Percentiles rank a stretch among this genome's conserved stretches.
Evolutionary conservation across 2,113 vertebrate genomes (phyloP).

Genomic region (Madoqua kirkii): DNA sequence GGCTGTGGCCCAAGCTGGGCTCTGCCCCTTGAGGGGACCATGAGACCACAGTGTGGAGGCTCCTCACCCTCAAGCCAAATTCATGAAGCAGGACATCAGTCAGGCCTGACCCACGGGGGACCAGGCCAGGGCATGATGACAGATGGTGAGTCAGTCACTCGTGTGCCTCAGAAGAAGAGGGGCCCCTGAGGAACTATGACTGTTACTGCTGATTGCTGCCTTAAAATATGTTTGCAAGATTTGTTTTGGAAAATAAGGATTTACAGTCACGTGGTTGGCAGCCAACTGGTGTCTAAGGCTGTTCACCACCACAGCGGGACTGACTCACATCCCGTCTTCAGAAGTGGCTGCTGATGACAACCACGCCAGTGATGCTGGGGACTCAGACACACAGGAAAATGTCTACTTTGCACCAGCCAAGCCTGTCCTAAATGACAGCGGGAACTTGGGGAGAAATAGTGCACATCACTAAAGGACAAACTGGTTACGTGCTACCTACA

Average conservation of each 20-base stretch:
- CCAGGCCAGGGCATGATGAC: rapidly evolving
- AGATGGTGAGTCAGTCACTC: background rate
- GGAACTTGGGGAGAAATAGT: background rate
- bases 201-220: background rate
- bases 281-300: background rate
- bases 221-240: background rate
- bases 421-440: background rate
- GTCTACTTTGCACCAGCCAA: background rate
- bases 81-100: background rate
- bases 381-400: background rate
- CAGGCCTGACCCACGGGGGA: no score
- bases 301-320: background rate
- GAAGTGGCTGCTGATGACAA: background rate
- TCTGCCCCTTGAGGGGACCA: background rate
- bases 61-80: background rate
- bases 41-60: background rate
- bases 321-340: background rate
- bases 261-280: background rate
- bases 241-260: background rate
- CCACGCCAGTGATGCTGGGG: background rate
- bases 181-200: background rate
- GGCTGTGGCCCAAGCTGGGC: background rate
- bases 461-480: background rate
- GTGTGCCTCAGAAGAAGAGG: background rate
- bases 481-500: background rate